These are phyloP conservation scores for Leontocebus nigricollis DNA, from an alignment of 2,797 vertebrate species.

Conservation along the genomic window DNA sequence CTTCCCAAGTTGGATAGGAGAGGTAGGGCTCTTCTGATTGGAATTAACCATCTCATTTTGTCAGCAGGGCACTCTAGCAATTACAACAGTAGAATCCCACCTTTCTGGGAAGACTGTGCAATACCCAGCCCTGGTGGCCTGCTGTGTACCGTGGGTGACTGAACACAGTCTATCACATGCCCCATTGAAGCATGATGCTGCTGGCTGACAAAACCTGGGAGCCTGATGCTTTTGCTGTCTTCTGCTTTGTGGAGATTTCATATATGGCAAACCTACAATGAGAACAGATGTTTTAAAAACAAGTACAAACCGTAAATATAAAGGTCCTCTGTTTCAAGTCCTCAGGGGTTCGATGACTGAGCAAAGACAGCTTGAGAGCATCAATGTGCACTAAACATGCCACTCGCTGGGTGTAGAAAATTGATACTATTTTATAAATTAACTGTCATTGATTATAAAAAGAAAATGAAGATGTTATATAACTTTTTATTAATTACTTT, in stretches of 20 bases:
- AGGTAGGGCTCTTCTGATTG: neutral
- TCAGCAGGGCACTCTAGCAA: rapidly evolving
- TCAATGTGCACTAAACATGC: neutral
- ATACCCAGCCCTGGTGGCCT: neutral
- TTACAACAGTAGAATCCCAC: neutral
- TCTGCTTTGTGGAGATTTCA: neutral
- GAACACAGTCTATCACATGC: neutral
- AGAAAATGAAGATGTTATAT: neutral
- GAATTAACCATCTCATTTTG: neutral
- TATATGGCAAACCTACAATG: neutral
- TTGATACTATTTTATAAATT: neutral
- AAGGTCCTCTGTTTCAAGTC: neutral
- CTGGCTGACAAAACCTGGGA: neutral
- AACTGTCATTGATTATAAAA: neutral
- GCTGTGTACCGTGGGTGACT: rapidly evolving
- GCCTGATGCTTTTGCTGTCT: neutral
- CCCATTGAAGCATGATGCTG: rapidly evolving
- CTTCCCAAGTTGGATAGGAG: neutral
- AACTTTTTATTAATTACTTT: neutral
- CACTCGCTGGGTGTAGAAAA: neutral
- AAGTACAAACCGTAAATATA: neutral
- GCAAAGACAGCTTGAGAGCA: rapidly evolving
- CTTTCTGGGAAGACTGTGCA: neutral
- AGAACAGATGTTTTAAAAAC: neutral
- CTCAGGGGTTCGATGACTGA: neutral